These are phyloP conservation scores for Aporophyla nigra DNA, from an alignment of 2,888 invertebrate species.

Conservation along the genomic window DNA sequence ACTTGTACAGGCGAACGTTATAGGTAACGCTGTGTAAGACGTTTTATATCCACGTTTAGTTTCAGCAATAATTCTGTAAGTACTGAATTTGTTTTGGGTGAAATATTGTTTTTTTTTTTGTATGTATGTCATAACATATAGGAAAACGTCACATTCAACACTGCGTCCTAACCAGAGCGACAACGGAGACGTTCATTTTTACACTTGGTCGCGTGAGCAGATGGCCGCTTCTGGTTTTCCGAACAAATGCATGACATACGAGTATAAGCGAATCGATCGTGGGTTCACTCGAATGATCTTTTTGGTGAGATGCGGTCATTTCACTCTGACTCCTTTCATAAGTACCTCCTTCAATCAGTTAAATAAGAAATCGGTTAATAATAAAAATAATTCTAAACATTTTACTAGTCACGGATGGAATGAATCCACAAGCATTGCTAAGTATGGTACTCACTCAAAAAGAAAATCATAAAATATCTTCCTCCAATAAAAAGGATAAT, in stretches of 20 bases:
- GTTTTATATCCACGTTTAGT: constrained; percentile 34
- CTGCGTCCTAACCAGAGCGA: too few species aligned
- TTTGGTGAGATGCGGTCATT: not conserved
- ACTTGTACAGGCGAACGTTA: constrained; percentile 36
- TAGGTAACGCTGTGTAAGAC: constrained; percentile 27
- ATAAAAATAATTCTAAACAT: too few species aligned
- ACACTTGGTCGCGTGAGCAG: too few species aligned
- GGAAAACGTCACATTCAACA: not conserved
- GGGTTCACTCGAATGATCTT: not conserved
- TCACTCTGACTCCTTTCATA: too few species aligned
- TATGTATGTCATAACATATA: not conserved
- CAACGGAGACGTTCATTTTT: too few species aligned
- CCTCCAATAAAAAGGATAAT: constrained; percentile 12
- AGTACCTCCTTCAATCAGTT: not conserved
- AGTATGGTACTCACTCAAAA: not conserved
- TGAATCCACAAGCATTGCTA: not conserved
- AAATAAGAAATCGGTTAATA: not conserved
- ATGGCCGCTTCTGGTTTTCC: too few species aligned
- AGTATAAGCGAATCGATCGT: too few species aligned
- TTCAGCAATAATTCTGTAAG: constrained; percentile 34
- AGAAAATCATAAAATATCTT: not conserved
- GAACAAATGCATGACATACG: too few species aligned
- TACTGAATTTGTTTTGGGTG: constrained; percentile 13
- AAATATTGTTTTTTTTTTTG: not conserved
- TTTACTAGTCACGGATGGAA: not conserved